phyloP scores from a whole-genome alignment of 2,888 invertebrate genomes.

The Muschampia plurimacula region DNA sequence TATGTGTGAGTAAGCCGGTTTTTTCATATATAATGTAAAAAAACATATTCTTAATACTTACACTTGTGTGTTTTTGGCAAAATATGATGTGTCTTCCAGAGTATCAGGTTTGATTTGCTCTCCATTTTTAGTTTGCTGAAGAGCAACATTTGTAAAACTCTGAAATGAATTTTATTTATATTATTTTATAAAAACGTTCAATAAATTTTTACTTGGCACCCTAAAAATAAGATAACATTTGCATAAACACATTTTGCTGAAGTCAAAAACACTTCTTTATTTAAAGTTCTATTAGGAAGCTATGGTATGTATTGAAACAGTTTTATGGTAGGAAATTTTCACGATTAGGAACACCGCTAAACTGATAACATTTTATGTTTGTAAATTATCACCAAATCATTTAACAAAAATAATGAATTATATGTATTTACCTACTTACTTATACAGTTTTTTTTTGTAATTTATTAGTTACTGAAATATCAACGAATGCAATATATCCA shows the following conservation, averaged over 20 bases:
- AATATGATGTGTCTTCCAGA: constrained; percentile 83
- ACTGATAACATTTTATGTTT: background rate
- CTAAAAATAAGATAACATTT: too few relatives aligned
- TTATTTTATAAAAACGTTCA: background rate
- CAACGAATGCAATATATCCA: background rate
- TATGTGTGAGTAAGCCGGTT: too few relatives aligned
- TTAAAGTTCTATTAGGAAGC: too few relatives aligned
- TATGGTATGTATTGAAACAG: background rate
- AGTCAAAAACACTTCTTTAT: too few relatives aligned
- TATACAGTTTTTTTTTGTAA: background rate
- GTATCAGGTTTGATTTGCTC: constrained; percentile 75
- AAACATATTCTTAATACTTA: constrained; percentile 61
- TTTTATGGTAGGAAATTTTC: background rate
- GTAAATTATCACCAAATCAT: background rate
- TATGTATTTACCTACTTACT: background rate
- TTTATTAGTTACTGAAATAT: background rate
- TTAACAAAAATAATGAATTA: background rate
- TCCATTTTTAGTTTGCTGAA: constrained; percentile 80
- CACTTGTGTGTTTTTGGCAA: constrained; percentile 86
- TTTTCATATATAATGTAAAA: too few relatives aligned
- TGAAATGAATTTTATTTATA: constrained; percentile 54
- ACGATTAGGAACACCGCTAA: background rate
- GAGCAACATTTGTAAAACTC: constrained; percentile 86
- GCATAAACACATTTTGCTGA: too few relatives aligned
- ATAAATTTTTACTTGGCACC: background rate